These are phyloP conservation scores for Ptychadena robeensis DNA, from an alignment of 2,797 vertebrate species.

Conservation along the genomic window DNA sequence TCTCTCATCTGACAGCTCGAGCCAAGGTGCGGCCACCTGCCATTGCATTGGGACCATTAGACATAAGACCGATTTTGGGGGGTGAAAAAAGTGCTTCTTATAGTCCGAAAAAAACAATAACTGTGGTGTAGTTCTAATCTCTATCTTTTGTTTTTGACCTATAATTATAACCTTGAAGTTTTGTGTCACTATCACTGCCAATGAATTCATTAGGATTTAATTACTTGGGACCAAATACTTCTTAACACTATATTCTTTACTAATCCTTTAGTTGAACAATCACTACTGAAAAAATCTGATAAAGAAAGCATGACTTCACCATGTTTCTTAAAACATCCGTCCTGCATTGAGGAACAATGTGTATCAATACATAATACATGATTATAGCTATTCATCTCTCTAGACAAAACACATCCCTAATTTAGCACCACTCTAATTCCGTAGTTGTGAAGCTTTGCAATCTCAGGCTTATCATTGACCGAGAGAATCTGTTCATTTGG, in stretches of 20 bases:
- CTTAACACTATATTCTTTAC: slow-evolving; percentile 9
- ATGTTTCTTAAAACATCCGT: slow-evolving; percentile 14
- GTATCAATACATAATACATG: slow-evolving; percentile 5
- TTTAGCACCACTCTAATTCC: slow-evolving; percentile 9
- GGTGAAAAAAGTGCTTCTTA: no score
- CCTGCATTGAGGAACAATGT: slow-evolving; percentile 17
- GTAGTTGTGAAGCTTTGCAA: slow-evolving; percentile 4
- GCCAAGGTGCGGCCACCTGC: no score
- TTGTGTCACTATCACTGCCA: not conserved
- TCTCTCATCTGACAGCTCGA: no score
- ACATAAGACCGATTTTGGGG: no score
- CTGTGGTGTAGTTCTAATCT: no score
- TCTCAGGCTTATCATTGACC: slow-evolving; percentile 37
- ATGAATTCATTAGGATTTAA: not conserved
- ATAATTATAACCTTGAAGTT: not conserved
- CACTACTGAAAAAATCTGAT: slow-evolving; percentile 10
- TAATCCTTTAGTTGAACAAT: slow-evolving; percentile 26
- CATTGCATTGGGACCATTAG: no score
- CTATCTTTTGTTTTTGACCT: no score
- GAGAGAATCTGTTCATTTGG: slow-evolving; percentile 22
- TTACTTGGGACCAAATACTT: slow-evolving; percentile 18
- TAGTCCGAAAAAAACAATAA: no score
- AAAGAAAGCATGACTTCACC: slow-evolving; percentile 21
- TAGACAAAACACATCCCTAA: slow-evolving; percentile 28
- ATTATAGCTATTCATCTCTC: not conserved